A percentile compares a stretch with the other conserved stretches of the same genome.
These are phyloP conservation scores for Heliconius hortense DNA, from an alignment of 2,888 invertebrate species.

Conservation along the genomic window DNA sequence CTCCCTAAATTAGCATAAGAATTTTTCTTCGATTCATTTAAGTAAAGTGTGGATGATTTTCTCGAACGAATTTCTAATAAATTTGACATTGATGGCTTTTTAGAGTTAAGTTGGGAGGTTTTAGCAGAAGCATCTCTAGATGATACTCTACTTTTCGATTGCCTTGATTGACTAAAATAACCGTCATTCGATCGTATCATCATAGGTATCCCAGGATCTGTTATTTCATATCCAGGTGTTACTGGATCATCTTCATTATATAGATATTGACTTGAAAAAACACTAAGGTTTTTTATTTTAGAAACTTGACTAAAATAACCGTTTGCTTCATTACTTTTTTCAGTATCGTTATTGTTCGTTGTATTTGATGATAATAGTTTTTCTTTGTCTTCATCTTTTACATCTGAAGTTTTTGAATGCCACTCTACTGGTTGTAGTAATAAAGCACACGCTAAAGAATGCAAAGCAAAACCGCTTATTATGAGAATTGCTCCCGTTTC, in stretches of 20 bases:
- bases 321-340: constrained; percentile 60
- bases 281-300: constrained; percentile 70
- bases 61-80: constrained; percentile 71
- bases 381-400: constrained; percentile 56
- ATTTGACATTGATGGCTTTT: constrained; percentile 76
- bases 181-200: constrained; percentile 84
- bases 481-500: constrained; percentile 85
- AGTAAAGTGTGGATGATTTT: constrained; percentile 72
- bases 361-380: constrained; percentile 51
- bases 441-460: constrained; percentile 85
- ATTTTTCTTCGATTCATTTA: constrained; percentile 78
- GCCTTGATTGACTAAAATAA: constrained; percentile 80
- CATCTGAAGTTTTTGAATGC: constrained; percentile 81
- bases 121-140: constrained; percentile 71
- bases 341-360: constrained; percentile 44
- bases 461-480: constrained; percentile 85
- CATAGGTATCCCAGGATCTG: constrained; percentile 86
- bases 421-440: constrained; percentile 88
- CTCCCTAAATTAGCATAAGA: constrained; percentile 67
- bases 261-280: constrained; percentile 84
- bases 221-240: constrained; percentile 84
- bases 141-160: constrained; percentile 68
- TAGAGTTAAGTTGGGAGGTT: constrained; percentile 73
- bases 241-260: constrained; percentile 84
- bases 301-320: constrained; percentile 70